Evolutionary conservation across 2,888 invertebrate species (phyloP).

Genomic region (Catocala sponsa): DNA sequence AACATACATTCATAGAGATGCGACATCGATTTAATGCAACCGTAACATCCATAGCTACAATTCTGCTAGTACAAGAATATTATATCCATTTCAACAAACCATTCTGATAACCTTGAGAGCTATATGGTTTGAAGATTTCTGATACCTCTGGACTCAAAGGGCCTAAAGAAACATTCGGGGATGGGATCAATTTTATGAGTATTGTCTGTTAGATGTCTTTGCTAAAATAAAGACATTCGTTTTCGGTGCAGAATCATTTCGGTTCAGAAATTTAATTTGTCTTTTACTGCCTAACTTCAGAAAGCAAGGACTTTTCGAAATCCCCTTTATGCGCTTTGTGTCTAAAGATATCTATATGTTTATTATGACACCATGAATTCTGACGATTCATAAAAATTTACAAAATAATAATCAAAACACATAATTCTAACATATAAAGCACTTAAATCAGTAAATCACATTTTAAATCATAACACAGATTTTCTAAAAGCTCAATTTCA

Average conservation of each 20-base stretch:
- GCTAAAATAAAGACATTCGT: too few relatives aligned
- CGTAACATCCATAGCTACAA: not conserved
- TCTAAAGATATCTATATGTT: too few relatives aligned
- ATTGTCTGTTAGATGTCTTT: too few relatives aligned
- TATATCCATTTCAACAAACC: constrained; percentile 10
- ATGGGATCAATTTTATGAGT: too few relatives aligned
- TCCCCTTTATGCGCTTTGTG: too few relatives aligned
- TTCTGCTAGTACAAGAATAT: not conserved
- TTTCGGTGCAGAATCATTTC: too few relatives aligned
- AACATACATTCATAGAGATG: constrained; percentile 6
- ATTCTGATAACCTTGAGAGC: not conserved
- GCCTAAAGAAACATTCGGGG: not conserved
- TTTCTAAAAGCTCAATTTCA: constrained; percentile 6
- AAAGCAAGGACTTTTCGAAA: too few relatives aligned
- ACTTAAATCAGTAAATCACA: constrained; percentile 2
- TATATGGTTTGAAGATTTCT: not conserved
- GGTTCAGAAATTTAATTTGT: too few relatives aligned
- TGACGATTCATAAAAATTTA: not conserved
- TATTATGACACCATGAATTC: not conserved
- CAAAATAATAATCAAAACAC: not conserved
- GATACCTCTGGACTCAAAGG: not conserved
- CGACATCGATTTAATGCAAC: constrained; percentile 7
- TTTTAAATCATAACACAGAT: constrained; percentile 6
- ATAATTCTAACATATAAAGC: constrained; percentile 18
- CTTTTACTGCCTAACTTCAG: too few relatives aligned